Evolutionary conservation across 1,140 invertebrate genomes (phyloP).

Genomic region (Zaprionus nigranus): DNA sequence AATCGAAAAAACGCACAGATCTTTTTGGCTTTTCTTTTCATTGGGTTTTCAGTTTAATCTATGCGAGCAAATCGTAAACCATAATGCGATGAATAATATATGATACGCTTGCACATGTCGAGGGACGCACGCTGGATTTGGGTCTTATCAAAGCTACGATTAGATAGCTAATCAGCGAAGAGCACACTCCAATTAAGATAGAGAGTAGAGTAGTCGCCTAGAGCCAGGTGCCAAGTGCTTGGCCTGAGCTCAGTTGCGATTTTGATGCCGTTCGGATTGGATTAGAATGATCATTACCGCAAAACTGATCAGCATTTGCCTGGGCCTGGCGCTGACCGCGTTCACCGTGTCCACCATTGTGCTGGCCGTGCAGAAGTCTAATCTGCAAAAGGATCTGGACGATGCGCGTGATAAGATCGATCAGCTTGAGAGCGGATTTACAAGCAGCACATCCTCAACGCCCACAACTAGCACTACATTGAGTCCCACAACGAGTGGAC

Average conservation of each 20-base stretch:
- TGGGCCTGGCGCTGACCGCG: constrained; percentile 75
- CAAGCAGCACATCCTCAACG: constrained; percentile 45
- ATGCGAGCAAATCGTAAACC: constrained; percentile 27
- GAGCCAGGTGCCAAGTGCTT: too few relatives aligned
- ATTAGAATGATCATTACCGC: constrained; percentile 79
- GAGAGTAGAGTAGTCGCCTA: not conserved
- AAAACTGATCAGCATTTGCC: constrained; percentile 69
- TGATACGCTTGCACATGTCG: constrained; percentile 9
- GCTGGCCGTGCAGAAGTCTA: constrained; percentile 79
- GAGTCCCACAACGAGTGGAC: not conserved
- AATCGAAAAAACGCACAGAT: constrained; percentile 70
- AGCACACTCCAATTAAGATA: constrained; percentile 65
- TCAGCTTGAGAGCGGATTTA: constrained; percentile 45
- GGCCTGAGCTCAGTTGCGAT: constrained; percentile 50
- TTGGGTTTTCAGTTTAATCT: constrained; percentile 49
- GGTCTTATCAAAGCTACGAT: constrained; percentile 43
- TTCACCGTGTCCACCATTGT: constrained; percentile 85
- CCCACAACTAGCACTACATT: constrained; percentile 2
- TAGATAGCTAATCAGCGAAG: constrained; percentile 66
- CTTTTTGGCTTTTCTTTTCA: constrained; percentile 68
- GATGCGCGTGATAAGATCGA: constrained; percentile 73
- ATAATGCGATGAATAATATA: constrained; percentile 9
- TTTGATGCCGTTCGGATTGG: constrained; percentile 45
- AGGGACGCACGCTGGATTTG: not conserved
- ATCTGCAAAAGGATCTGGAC: constrained; percentile 54